A percentile compares a stretch with the other conserved stretches of the same genome.
Conservation (phyloP, 2,888 invertebrate genomes). For the Catocala sponsa region DNA sequence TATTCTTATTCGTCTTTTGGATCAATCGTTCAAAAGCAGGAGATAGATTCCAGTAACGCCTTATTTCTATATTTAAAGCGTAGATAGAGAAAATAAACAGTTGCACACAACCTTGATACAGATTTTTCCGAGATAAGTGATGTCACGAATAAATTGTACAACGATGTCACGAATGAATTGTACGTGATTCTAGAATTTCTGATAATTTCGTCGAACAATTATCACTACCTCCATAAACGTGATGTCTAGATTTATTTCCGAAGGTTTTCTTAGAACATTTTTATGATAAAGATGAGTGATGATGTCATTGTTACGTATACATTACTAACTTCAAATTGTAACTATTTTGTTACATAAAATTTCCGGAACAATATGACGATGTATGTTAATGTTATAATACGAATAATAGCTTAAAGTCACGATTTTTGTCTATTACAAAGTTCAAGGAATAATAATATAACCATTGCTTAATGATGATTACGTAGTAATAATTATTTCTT, state of each 20-base stretch:
- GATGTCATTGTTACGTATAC: constrained; percentile 29
- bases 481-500: too few relatives aligned
- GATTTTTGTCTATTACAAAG: constrained; percentile 14
- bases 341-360: constrained; percentile 11
- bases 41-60: not conserved
- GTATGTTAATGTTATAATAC: constrained; percentile 12
- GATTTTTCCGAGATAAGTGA: constrained; percentile 50
- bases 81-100: constrained; percentile 10
- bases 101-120: constrained; percentile 52
- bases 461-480: too few relatives aligned
- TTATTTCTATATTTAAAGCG: not conserved
- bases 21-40: too few relatives aligned
- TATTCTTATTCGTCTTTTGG: too few relatives aligned
- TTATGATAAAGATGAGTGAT: constrained; percentile 30
- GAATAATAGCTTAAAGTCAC: constrained; percentile 31
- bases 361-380: constrained; percentile 16
- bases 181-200: constrained; percentile 47
- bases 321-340: constrained; percentile 13
- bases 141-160: constrained; percentile 43
- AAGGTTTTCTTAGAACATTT: constrained; percentile 40
- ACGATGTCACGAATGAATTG: constrained; percentile 36
- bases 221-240: constrained; percentile 55
- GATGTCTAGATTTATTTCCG: constrained; percentile 43
- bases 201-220: constrained; percentile 62
- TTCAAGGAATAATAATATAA: constrained; percentile 4